Evolutionary conservation across 2,888 invertebrate species (phyloP).

Genomic region (Eristalinus sepulchralis): DNA sequence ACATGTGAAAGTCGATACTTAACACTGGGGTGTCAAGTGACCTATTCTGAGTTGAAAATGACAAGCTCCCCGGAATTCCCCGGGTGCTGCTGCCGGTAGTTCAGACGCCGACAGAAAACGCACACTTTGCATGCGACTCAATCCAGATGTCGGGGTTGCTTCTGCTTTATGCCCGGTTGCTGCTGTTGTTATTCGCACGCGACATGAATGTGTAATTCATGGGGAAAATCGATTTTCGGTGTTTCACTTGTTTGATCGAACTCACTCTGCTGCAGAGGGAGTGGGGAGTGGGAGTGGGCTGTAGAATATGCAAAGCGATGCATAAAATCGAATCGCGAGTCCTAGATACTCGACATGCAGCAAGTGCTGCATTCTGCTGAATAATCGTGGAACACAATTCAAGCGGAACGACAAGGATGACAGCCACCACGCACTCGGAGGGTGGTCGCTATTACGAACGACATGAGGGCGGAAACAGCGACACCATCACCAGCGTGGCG

Average conservation of each 20-base stretch:
- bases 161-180: neutral
- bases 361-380: neutral
- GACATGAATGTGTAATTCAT: constrained; percentile 2
- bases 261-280: neutral
- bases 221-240: neutral
- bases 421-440: neutral
- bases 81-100: neutral
- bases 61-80: neutral
- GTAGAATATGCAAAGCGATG: constrained; percentile 14
- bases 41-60: neutral
- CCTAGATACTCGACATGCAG: neutral
- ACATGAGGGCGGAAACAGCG: neutral
- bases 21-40: neutral
- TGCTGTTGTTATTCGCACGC: neutral
- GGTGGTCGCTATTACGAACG: neutral
- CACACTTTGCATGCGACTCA: neutral
- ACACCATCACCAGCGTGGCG: neutral
- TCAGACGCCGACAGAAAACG: neutral
- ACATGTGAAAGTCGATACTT: neutral
- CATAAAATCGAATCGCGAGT: constrained; percentile 37
- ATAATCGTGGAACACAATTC: neutral
- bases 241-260: constrained; percentile 8
- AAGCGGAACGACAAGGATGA: neutral
- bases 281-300: neutral
- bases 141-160: neutral